Base-by-base conservation (phyloP, 2,797 vertebrate genomes). In the Lacerta bilineata region DNA sequence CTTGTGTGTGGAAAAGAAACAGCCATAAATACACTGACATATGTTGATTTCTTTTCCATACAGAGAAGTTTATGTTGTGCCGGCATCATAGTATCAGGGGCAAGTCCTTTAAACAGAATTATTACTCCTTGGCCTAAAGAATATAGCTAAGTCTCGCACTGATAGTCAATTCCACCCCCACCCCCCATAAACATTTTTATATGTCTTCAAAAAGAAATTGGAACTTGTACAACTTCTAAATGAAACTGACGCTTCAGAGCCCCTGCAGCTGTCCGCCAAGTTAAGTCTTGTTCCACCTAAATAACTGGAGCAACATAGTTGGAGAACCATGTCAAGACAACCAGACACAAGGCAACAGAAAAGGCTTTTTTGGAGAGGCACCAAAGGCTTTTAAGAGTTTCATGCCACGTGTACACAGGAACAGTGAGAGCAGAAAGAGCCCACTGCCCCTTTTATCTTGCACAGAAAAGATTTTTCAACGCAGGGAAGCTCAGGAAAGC, bases 381-480 rank as follows among this genome's bases (percentile, higher is more conserved):
- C 69, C 8, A 90, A 83, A 41, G 71, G 2, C 46, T 75, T 50
- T 72, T 50, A 41, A 90, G 64, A 91, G 88, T 78, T 88, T 83
- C 59, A 55, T 68, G 88, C 36, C 80, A 36, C 27, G 87, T 80
- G 74, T 25, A 91, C 76, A 71, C 90, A 85, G 89, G 93, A 93
- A 93, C 92, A 3, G 88, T 80, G 72, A 86, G 85, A 90, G 91
- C 92, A 81, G 77, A 91, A 55, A 15, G 91, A 95, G 92, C 86
- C 87, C 83, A 94, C 94, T 93, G 92, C 91, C 91, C 91, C 91
- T 87, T 90, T 91, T 87, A 87, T 1, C 0, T 10, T 87, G 79
- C 74, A 90, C 50, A 94, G 90, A 93, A 94, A 90, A 88, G 71
- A 91, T 89, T 93, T 94, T 94, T 55, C 50, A 55, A 55, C 0